Conservation (phyloP, 2,113 vertebrate species). For the Anas platyrhynchos region DNA sequence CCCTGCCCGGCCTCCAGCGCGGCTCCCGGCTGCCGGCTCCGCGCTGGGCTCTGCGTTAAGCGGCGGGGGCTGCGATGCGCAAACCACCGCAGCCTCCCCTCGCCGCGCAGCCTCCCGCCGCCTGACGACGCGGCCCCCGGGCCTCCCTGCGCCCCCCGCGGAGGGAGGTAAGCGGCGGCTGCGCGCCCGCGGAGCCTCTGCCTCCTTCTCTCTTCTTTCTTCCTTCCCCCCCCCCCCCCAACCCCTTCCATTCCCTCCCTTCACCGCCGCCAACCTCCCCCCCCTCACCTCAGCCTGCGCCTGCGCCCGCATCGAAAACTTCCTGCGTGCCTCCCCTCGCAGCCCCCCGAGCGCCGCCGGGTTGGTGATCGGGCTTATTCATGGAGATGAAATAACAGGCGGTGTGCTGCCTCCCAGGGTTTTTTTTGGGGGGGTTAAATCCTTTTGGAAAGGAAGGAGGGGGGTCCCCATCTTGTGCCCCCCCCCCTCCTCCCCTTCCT, state of each 20-base stretch:
- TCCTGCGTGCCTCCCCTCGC: conserved; percentile 49
- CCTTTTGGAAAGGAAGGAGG: no score
- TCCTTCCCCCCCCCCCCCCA: no score
- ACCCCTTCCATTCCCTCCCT: no score
- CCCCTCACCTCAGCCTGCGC: conserved; percentile 17
- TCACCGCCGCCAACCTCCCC: no score
- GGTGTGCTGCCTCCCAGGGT: no score
- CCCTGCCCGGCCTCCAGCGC: conserved; percentile 39
- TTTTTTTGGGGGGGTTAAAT: no score
- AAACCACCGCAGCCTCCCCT: neutral
- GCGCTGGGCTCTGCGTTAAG: conserved; percentile 14
- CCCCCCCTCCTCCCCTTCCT: no score
- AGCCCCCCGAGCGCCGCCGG: no score
- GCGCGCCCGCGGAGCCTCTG: neutral
- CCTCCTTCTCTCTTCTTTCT: no score
- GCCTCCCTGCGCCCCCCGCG: neutral
- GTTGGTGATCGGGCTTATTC: no score
- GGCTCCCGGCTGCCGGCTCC: conserved; percentile 3
- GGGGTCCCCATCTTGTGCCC: no score
- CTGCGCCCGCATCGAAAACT: conserved; percentile 71
- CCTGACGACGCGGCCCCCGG: conserved; percentile 2
- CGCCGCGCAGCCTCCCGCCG: neutral
- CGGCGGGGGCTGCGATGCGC: conserved; percentile 39
- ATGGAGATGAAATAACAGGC: no score
- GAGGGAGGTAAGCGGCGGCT: conserved; percentile 10